phyloP scores from a whole-genome alignment of 2,797 vertebrate species.

The Natrix natrix region DNA sequence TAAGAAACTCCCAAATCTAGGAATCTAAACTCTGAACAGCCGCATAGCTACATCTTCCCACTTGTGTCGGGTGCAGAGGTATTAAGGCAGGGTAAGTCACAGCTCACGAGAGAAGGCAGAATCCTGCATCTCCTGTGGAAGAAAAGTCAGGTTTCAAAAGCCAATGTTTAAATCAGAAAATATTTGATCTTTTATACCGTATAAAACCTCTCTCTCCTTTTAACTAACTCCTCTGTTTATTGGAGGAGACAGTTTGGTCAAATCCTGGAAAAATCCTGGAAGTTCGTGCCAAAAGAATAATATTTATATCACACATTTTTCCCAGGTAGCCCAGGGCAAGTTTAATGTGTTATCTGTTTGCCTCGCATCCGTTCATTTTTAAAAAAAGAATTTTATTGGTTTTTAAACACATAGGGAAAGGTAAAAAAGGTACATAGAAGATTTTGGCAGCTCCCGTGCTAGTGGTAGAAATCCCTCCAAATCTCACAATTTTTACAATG shows the following conservation, averaged over 20 bases:
- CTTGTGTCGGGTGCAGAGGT: background rate
- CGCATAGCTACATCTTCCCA: background rate
- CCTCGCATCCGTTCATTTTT: background rate
- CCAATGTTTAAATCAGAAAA: background rate
- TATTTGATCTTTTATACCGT: background rate
- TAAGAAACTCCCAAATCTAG: background rate
- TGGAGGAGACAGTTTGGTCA: background rate
- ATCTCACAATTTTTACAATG: too few species aligned
- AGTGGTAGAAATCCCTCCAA: too few species aligned
- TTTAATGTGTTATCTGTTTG: background rate
- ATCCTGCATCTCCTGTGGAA: background rate
- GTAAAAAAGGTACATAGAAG: too few species aligned
- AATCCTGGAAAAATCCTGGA: background rate
- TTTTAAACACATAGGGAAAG: too few species aligned
- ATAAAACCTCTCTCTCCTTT: background rate
- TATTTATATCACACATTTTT: background rate
- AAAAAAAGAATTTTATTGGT: too few species aligned
- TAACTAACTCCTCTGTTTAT: background rate
- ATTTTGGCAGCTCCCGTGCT: too few species aligned
- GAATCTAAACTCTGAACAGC: background rate
- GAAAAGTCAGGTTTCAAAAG: conserved; percentile 1
- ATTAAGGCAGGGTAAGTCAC: background rate
- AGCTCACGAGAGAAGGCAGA: background rate
- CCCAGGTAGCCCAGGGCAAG: background rate
- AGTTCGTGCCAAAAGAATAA: background rate